A percentile compares a stretch with the other conserved stretches of the same genome.
phyloP scores from a whole-genome alignment of 2,113 vertebrate species.

The Marcusenius ussheri region DNA sequence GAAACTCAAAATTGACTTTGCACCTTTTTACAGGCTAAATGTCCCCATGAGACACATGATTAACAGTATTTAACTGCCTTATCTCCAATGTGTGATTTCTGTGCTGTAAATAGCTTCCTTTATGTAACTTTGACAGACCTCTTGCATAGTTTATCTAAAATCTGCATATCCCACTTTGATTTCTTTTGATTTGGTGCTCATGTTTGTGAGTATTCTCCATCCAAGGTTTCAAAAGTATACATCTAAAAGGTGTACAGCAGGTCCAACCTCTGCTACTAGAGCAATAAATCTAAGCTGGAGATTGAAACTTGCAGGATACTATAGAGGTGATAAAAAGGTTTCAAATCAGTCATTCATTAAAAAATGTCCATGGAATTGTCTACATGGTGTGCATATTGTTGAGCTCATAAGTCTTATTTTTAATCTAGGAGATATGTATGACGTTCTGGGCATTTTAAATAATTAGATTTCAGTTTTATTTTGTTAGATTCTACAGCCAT shows the following conservation, averaged over 20 bases:
- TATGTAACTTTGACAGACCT: conserved; percentile 16
- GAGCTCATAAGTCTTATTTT: conserved; percentile 5
- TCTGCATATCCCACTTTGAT: neutral
- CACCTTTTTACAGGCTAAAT: conserved; percentile 6
- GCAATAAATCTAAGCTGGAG: neutral
- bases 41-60: conserved; percentile 12
- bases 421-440: conserved; percentile 19
- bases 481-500: conserved; percentile 14
- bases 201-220: neutral
- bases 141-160: conserved; percentile 1
- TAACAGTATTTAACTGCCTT: conserved; percentile 26
- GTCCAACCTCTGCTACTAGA: neutral
- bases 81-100: conserved; percentile 21
- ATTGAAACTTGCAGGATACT: conserved; percentile 21
- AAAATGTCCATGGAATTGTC: conserved; percentile 37
- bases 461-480: conserved; percentile 13
- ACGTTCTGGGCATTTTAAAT: conserved; percentile 21
- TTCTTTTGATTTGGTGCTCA: neutral
- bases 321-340: conserved; percentile 10
- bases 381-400: conserved; percentile 39
- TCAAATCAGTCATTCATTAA: conserved; percentile 37
- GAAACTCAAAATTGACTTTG: neutral
- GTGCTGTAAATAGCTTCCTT: conserved; percentile 38
- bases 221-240: neutral
- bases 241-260: neutral